Evolutionary conservation across 2,113 vertebrate species (phyloP), one percentile per base, ranked within the genome.

Genomic region (Phyllopteryx taeniolatus): DNA sequence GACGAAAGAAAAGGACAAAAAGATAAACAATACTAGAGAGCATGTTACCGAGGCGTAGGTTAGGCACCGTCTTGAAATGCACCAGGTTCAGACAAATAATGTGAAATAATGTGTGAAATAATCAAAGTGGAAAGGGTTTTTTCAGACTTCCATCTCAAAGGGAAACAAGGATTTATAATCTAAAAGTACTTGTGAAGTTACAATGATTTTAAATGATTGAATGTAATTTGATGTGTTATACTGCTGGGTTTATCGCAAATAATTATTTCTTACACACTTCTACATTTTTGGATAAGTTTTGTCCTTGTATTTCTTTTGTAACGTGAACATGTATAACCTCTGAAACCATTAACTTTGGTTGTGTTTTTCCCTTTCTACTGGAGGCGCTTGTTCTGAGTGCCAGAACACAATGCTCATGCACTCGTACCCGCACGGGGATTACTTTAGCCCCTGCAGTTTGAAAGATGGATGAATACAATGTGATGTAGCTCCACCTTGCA

Each of bases 391-490:
- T 81, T 79, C 69, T 74, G 54, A 83, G 75, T 14, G 39, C 62
- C 61, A 68, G 49, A 76, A 83, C 75, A 80, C 78, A 74, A 67
- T 47, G 61, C 81, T 79, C 33, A 78, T 22, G 35, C 54, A 79
- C 74, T 71, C 54, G 42, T 61, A 66, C 72, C 81, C 43, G 54
- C n/a, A 39, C 81, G 68, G 82, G 80, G 74, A 82, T 80, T 81
- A 71, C 49, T 66, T 77, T 63, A 68, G 70, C 56, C 78, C 76
- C 76, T 67, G 62, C 78, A 14, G 67, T 76, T 75, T 77, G 65
- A 78, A 84, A 84, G 83, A 87, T 83, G 73, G 73, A 84, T 80
- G 82, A 66, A 69, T 68, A 63, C 56, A 66, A 67, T 76, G 19
- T 44, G 42, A 31, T 65, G 2, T 72, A 74, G 39, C 46, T 66